phyloP scores from a whole-genome alignment of 1,140 invertebrate genomes.

The Venustaconcha ellipsiformis region DNA sequence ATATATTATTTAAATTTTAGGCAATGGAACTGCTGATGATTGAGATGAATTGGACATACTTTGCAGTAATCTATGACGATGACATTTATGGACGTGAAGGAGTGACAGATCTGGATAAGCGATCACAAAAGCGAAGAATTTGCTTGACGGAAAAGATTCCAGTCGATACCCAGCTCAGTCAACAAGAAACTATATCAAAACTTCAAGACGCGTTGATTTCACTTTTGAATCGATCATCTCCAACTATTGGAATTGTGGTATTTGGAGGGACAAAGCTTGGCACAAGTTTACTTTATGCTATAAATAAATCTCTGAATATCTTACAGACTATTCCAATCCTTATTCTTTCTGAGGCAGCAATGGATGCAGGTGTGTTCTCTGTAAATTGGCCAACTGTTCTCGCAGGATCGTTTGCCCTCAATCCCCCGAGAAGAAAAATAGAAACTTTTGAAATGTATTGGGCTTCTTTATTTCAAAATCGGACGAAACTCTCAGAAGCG shows the following conservation, averaged over 20 bases:
- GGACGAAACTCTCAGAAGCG: too few species aligned
- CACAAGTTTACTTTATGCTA: not conserved
- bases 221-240: not conserved
- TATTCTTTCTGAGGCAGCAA: conserved; percentile 14
- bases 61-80: conserved; percentile 18
- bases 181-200: not conserved
- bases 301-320: too few species aligned
- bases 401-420: conserved; percentile 17
- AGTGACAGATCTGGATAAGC: not conserved
- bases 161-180: not conserved
- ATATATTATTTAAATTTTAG: conserved; percentile 1
- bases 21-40: conserved; percentile 9
- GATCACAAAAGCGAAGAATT: conserved; percentile 1
- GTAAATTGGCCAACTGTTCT: too few species aligned
- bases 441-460: not conserved
- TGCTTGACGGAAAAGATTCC: conserved; percentile 13
- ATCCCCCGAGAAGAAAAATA: conserved; percentile 11
- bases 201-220: not conserved
- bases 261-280: conserved; percentile 11
- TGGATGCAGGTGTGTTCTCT: too few species aligned
- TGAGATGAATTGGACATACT: conserved; percentile 17
- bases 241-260: conserved; percentile 16
- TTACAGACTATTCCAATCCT: too few species aligned
- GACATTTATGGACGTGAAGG: conserved; percentile 22
- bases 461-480: too few species aligned